These are phyloP conservation scores for Aphrophora alni DNA, from an alignment of 2,888 invertebrate species.

Conservation along the genomic window DNA sequence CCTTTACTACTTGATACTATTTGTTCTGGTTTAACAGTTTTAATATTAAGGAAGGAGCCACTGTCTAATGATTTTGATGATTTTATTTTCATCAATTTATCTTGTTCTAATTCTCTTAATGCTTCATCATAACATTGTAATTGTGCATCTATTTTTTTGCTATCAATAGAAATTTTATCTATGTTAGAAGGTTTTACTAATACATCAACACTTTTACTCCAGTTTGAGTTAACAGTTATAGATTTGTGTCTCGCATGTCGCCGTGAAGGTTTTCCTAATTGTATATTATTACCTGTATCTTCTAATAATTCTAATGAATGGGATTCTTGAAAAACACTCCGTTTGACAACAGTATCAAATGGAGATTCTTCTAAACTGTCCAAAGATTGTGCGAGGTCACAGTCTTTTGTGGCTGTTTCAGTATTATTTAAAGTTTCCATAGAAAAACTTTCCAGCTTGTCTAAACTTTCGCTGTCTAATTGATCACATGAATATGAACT, in stretches of 20 bases:
- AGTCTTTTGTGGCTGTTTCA: slow-evolving; percentile 22
- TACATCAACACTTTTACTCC: slow-evolving; percentile 48
- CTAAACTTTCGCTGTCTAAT: slow-evolving; percentile 40
- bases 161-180: slow-evolving; percentile 46
- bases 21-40: neutral
- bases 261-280: slow-evolving; percentile 34
- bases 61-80: neutral
- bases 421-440: slow-evolving; percentile 2
- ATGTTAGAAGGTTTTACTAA: slow-evolving; percentile 40
- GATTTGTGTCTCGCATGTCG: slow-evolving; percentile 52
- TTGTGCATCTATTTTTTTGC: slow-evolving; percentile 50
- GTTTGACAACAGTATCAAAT: slow-evolving; percentile 34
- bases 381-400: slow-evolving; percentile 32
- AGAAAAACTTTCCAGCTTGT: slow-evolving; percentile 15
- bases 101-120: slow-evolving; percentile 47
- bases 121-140: slow-evolving; percentile 53
- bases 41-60: neutral
- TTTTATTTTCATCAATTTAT: neutral
- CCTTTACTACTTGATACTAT: neutral
- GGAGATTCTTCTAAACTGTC: slow-evolving; percentile 37
- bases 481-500: slow-evolving; percentile 46
- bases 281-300: slow-evolving; percentile 32
- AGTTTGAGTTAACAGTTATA: slow-evolving; percentile 47
- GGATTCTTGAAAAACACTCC: slow-evolving; percentile 46
- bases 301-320: slow-evolving; percentile 51